Evolutionary conservation across 2,113 vertebrate genomes (phyloP).

Genomic region (Rhombomys opimus): DNA sequence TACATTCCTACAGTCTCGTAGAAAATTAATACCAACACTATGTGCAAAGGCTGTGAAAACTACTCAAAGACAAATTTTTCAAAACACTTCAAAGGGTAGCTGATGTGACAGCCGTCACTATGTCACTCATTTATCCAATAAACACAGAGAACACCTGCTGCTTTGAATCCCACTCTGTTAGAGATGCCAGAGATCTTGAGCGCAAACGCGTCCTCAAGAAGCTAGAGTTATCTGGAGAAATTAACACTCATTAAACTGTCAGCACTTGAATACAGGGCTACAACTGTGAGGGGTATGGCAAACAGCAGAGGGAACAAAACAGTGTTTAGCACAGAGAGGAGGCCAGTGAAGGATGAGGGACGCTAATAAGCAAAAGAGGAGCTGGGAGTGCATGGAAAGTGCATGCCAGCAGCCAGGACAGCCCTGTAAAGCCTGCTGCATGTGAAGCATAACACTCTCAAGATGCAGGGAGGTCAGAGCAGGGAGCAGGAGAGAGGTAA

Average conservation of each 20-base stretch:
- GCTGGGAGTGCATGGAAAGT: no score
- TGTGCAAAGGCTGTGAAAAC: neutral
- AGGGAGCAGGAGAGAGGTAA: neutral
- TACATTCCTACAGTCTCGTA: neutral
- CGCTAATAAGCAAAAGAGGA: neutral
- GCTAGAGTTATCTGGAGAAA: neutral
- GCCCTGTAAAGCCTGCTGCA: neutral
- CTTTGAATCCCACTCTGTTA: neutral
- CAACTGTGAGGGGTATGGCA: no score
- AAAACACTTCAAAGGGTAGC: neutral
- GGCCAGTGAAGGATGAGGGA: neutral
- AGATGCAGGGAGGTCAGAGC: no score
- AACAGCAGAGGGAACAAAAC: neutral
- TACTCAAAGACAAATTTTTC: neutral
- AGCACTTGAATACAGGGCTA: neutral
- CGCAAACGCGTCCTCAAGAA: neutral
- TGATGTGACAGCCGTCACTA: neutral
- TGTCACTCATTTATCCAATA: neutral
- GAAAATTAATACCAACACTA: neutral
- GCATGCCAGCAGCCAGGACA: no score
- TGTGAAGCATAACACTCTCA: fast-evolving
- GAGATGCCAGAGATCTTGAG: neutral
- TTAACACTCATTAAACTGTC: neutral
- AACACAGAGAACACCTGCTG: neutral
- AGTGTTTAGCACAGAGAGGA: neutral